These are phyloP conservation scores for Acanthopleura granulata DNA, from an alignment of 2,888 invertebrate genomes.

Conservation along the genomic window DNA sequence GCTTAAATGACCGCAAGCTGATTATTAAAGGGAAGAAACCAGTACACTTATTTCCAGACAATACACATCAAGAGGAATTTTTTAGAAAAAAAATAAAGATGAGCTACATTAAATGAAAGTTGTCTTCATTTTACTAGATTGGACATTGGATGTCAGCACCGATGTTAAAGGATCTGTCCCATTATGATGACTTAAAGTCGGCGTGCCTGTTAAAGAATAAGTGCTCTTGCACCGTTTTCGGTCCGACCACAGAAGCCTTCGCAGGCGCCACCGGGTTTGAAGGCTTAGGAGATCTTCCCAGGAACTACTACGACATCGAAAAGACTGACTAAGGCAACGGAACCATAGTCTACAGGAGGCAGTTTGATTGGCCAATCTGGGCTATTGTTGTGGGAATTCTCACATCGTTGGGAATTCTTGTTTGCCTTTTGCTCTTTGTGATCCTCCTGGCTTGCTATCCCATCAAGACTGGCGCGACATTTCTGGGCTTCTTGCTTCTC, in stretches of 20 bases:
- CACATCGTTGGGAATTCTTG: constrained; percentile 65
- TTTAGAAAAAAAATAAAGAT: too few relatives aligned
- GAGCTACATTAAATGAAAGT: too few relatives aligned
- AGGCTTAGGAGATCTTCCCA: constrained; percentile 25
- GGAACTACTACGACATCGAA: constrained; percentile 54
- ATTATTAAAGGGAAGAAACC: too few relatives aligned
- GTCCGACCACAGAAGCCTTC: neutral
- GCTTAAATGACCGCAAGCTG: too few relatives aligned
- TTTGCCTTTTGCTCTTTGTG: constrained; percentile 65
- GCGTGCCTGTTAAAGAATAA: neutral
- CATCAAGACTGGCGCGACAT: constrained; percentile 64
- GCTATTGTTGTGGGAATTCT: constrained; percentile 58
- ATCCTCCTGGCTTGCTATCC: constrained; percentile 68
- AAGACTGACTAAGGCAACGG: constrained; percentile 29
- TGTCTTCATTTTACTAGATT: constrained; percentile 33
- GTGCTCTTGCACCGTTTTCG: constrained; percentile 1
- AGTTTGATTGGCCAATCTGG: constrained; percentile 60
- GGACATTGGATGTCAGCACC: constrained; percentile 29
- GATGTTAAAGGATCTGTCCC: neutral
- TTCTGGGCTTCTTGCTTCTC: constrained; percentile 70
- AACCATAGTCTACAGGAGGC: neutral
- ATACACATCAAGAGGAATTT: too few relatives aligned
- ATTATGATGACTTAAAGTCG: neutral
- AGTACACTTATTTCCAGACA: too few relatives aligned
- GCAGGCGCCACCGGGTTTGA: neutral